These are phyloP conservation scores for crab-eating macaque (Macaca fascicularis) DNA, from an alignment of 2,113 vertebrate species.

Conservation along the genomic window T2T-MFA8v1.1 NC_088384.1:31884501-31885000, in stretches of 20 bases:
- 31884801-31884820: background rate
- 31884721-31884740: background rate
- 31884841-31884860: background rate
- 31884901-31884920: background rate
- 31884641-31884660: too few species aligned
- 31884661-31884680: too few species aligned
- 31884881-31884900: background rate
- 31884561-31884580: too few species aligned
- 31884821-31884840: background rate
- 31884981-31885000: background rate
- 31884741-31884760: background rate
- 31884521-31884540: too few species aligned
- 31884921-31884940: background rate
- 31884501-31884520: too few species aligned
- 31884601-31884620: too few species aligned
- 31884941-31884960: background rate
- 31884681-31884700: too few species aligned
- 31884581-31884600: too few species aligned
- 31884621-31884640: too few species aligned
- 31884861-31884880: background rate
- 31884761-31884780: background rate
- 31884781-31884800: background rate
- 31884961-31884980: background rate
- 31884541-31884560: too few species aligned
- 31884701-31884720: background rate